These are phyloP conservation scores for Epizoanthus stellaris DNA, from an alignment of 92 coral and sea anemone genomes.

Conservation along the genomic window DNA sequence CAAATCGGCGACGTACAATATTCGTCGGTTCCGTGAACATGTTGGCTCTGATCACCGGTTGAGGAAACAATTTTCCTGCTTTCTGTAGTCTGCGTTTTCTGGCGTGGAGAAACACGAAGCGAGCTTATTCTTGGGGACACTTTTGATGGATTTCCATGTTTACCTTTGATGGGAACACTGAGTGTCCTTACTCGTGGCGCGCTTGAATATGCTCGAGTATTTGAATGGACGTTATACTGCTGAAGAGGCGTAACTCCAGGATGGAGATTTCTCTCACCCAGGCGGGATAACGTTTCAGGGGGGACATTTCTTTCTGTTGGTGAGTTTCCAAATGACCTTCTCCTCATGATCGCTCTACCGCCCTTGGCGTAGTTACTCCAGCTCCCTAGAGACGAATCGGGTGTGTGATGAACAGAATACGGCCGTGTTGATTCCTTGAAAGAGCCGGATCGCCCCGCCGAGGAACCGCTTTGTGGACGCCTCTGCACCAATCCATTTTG, in stretches of 20 bases:
- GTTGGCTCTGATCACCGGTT: not conserved
- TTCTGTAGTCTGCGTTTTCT: not conserved
- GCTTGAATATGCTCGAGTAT: not conserved
- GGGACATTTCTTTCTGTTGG: slow-evolving; percentile 14
- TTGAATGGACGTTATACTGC: not conserved
- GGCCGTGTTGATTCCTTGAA: slow-evolving; percentile 21
- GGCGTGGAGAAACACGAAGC: not conserved
- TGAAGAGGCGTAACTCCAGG: slow-evolving; percentile 6
- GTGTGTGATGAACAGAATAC: slow-evolving; percentile 14
- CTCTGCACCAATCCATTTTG: not conserved
- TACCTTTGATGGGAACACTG: slow-evolving; percentile 22
- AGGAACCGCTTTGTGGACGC: slow-evolving; percentile 21
- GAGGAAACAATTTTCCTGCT: not conserved
- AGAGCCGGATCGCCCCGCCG: slow-evolving; percentile 28
- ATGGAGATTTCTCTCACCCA: not conserved
- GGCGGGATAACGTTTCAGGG: not conserved
- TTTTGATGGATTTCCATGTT: not conserved
- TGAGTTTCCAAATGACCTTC: slow-evolving; percentile 26
- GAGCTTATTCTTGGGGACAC: not conserved
- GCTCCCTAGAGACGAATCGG: not conserved
- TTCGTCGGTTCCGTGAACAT: slow-evolving; percentile 18
- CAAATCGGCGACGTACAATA: slow-evolving; percentile 63
- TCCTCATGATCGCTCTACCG: not conserved
- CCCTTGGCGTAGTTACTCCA: not conserved
- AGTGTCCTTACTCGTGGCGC: slow-evolving; percentile 19